A percentile compares a stretch with the other conserved stretches of the same genome.
These are phyloP conservation scores for Calcarius ornatus DNA, from an alignment of 2,113 vertebrate species.

Conservation along the genomic window DNA sequence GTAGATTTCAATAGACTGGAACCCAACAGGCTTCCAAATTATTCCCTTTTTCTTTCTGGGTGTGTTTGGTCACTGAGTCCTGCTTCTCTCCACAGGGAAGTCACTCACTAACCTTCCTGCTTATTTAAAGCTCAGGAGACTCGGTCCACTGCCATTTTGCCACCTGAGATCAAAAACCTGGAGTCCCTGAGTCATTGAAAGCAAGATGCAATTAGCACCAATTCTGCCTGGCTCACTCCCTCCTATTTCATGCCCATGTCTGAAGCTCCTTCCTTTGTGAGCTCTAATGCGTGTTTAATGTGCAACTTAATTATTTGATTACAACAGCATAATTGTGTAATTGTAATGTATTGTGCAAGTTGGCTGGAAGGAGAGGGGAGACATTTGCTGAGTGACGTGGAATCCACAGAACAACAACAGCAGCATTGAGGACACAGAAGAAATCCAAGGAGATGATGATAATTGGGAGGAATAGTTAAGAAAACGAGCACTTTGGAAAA, in stretches of 20 bases:
- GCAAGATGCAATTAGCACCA: conserved; percentile 54
- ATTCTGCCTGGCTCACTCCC: conserved; percentile 33
- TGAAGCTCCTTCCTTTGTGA: conserved; percentile 70
- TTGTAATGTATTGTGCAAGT: conserved; percentile 76
- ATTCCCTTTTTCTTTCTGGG: neutral
- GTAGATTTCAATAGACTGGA: neutral
- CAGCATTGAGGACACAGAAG: conserved; percentile 38
- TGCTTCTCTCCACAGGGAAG: neutral
- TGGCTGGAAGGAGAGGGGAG: conserved; percentile 70
- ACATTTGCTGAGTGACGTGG: conserved; percentile 63
- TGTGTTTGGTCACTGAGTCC: neutral
- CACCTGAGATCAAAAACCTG: conserved; percentile 40
- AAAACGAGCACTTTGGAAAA: conserved; percentile 62
- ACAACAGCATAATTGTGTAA: conserved; percentile 81
- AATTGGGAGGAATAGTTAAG: conserved; percentile 61
- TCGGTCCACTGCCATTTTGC: conserved; percentile 24
- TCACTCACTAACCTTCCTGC: neutral
- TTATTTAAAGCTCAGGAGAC: conserved; percentile 45
- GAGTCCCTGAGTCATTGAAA: conserved; percentile 40
- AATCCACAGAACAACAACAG: conserved; percentile 71
- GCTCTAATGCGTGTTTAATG: conserved; percentile 80
- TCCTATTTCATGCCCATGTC: conserved; percentile 41
- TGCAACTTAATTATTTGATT: conserved; percentile 85
- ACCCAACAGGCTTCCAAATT: neutral
- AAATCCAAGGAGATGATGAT: conserved; percentile 56